Evolutionary conservation across 2,888 invertebrate genomes (phyloP).

Genomic region (Choreutis nemorana): DNA sequence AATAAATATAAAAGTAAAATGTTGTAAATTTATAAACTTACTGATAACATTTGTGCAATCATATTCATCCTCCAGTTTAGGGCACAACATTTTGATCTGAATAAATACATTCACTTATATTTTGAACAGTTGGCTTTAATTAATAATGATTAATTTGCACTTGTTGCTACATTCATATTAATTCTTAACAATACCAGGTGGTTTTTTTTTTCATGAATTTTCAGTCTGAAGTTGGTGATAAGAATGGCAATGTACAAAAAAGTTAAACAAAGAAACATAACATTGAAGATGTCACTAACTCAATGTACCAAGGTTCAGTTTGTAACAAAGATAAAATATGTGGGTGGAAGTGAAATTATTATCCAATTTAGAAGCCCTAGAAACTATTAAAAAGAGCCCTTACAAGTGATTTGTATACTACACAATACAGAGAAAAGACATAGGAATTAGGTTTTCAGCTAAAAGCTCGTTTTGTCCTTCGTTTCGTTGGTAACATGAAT

Average conservation of each 20-base stretch:
- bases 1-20: too few species aligned
- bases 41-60: too few species aligned
- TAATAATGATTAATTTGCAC: too few species aligned
- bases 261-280: constrained; percentile 17
- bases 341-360: constrained; percentile 10
- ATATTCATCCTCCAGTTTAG: too few species aligned
- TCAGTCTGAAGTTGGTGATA: constrained; percentile 36
- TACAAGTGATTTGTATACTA: constrained; percentile 20
- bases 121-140: too few species aligned
- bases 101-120: too few species aligned
- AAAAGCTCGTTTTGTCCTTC: too few species aligned
- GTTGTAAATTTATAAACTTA: too few species aligned
- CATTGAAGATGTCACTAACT: constrained; percentile 18
- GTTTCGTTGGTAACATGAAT: too few species aligned
- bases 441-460: too few species aligned
- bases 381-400: constrained; percentile 24
- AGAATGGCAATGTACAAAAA: constrained; percentile 21
- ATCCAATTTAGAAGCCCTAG: constrained; percentile 25
- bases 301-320: constrained; percentile 25
- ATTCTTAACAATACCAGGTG: constrained; percentile 16
- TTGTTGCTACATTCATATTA: constrained; percentile 42
- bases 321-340: constrained; percentile 21
- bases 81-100: too few species aligned
- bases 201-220: constrained; percentile 22
- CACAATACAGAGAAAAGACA: constrained; percentile 11